Evolutionary conservation across 2,113 vertebrate species (phyloP).

Genomic region (Ochotona curzoniae): DNA sequence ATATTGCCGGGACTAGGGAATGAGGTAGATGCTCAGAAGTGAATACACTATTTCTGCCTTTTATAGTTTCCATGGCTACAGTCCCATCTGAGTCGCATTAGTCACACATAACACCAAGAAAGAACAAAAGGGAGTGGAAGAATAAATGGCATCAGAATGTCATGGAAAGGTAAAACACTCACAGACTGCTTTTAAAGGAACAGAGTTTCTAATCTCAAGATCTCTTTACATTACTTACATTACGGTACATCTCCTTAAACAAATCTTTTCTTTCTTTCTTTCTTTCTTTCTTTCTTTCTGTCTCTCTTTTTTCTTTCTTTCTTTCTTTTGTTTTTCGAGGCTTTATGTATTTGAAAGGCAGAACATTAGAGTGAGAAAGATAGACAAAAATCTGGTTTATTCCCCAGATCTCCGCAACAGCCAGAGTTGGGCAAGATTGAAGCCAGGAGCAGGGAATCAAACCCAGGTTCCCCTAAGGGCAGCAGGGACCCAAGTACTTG

Average conservation of each 20-base stretch:
- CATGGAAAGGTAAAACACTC: background rate
- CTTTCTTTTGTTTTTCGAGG: too few species aligned
- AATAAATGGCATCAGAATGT: slow-evolving; percentile 44
- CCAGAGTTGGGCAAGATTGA: too few species aligned
- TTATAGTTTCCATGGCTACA: slow-evolving; percentile 77
- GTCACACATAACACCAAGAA: slow-evolving; percentile 57
- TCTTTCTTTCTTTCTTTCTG: too few species aligned
- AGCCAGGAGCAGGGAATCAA: too few species aligned
- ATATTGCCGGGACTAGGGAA: background rate
- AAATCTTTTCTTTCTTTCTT: background rate
- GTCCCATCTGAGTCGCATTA: slow-evolving; percentile 62
- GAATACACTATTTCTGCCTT: slow-evolving; percentile 30
- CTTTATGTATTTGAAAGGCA: too few species aligned
- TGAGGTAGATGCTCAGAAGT: background rate
- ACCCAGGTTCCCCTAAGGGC: too few species aligned
- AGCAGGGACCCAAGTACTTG: too few species aligned
- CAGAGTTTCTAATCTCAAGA: background rate
- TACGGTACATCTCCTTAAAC: background rate
- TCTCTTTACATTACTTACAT: background rate
- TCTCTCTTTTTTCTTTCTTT: too few species aligned
- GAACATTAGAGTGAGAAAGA: too few species aligned
- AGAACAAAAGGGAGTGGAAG: slow-evolving; percentile 56
- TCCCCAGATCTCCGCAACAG: too few species aligned
- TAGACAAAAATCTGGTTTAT: too few species aligned
- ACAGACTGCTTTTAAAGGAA: background rate